Evolutionary conservation across 2,888 invertebrate genomes (phyloP).

Genomic region (Drosophila atroscutellata): DNA sequence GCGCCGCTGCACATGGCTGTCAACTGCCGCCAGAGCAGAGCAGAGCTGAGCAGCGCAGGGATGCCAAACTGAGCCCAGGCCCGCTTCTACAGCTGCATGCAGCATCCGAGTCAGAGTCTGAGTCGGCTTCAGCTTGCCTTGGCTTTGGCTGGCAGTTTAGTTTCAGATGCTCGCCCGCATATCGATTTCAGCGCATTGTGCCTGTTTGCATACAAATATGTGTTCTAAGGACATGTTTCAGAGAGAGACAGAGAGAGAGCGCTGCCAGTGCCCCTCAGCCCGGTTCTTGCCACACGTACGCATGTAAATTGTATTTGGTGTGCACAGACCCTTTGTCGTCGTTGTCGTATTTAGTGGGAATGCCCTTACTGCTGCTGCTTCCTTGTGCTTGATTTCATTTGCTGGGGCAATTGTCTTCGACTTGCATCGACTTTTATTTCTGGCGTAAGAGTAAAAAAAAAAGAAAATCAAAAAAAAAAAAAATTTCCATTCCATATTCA

Average conservation of each 20-base stretch:
- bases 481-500: conserved; percentile 55
- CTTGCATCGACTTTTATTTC: conserved; percentile 76
- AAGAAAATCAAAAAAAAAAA: conserved; percentile 3
- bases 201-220: conserved; percentile 79
- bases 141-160: conserved; percentile 15
- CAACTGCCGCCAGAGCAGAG: conserved; percentile 62
- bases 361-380: background rate
- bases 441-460: conserved; percentile 24
- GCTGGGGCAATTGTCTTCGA: conserved; percentile 74
- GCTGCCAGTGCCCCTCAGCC: background rate
- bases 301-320: conserved; percentile 76
- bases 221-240: conserved; percentile 74
- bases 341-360: conserved; percentile 28
- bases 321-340: conserved; percentile 36
- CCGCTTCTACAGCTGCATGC: conserved; percentile 37
- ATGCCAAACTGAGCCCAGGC: conserved; percentile 16
- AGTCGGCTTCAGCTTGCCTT: conserved; percentile 27
- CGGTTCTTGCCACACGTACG: conserved; percentile 71
- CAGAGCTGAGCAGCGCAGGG: conserved; percentile 8
- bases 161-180: conserved; percentile 67
- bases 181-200: conserved; percentile 80
- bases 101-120: background rate
- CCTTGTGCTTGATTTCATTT: conserved; percentile 76
- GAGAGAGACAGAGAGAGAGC: conserved; percentile 33
- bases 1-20: conserved; percentile 80